Percentiles rank a stretch among this genome's conserved stretches.
These are phyloP conservation scores for Pluvialis apricaria DNA, from an alignment of 2,113 vertebrate genomes.

Conservation along the genomic window DNA sequence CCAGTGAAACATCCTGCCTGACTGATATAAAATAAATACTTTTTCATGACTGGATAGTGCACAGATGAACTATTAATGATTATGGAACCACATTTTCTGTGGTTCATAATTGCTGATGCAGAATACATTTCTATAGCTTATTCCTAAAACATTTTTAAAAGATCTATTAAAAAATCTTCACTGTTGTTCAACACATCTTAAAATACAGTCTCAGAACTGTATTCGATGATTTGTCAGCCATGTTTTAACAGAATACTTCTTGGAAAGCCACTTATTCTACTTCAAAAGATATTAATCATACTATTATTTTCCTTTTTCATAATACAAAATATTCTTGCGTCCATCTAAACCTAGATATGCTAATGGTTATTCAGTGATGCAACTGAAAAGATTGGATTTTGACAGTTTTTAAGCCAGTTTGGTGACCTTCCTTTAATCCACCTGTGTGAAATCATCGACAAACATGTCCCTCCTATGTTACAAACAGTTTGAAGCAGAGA, in stretches of 20 bases:
- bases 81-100: neutral
- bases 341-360: neutral
- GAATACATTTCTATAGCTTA: neutral
- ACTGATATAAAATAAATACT: neutral
- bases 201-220: neutral
- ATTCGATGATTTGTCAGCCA: neutral
- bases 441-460: rapidly evolving
- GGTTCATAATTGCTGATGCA: neutral
- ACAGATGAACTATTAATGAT: neutral
- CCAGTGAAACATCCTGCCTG: neutral
- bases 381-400: neutral
- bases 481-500: neutral
- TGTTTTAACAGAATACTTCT: neutral
- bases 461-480: neutral
- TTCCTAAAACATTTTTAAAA: neutral
- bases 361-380: neutral
- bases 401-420: neutral
- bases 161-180: neutral
- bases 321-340: neutral
- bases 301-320: neutral
- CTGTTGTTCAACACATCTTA: neutral
- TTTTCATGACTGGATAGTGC: neutral
- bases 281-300: neutral
- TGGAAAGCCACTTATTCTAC: neutral
- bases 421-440: neutral